phyloP scores from a whole-genome alignment of 1,140 invertebrate species.

The Camponotus vicinus region DNA sequence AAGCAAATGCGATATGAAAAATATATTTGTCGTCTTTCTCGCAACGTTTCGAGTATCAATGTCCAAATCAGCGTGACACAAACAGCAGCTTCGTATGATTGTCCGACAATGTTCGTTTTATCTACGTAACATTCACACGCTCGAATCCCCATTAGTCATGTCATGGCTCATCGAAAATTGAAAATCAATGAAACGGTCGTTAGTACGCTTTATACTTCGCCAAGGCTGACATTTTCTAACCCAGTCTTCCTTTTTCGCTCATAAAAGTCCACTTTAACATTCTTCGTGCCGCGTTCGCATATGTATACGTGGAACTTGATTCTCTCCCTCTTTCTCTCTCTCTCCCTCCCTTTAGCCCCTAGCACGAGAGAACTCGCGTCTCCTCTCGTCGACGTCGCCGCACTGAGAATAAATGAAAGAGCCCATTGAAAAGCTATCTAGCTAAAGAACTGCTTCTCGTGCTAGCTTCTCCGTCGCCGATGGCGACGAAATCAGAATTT shows the following conservation, averaged over 20 bases:
- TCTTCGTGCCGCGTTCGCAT: conserved; percentile 59
- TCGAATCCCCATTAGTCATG: conserved; percentile 57
- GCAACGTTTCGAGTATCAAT: conserved; percentile 10
- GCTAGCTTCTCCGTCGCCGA: conserved; percentile 30
- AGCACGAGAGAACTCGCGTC: conserved; percentile 47
- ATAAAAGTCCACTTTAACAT: conserved; percentile 75
- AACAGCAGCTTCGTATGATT: conserved; percentile 41
- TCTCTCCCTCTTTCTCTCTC: conserved; percentile 67
- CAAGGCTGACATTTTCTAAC: conserved; percentile 64
- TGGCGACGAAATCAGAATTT: conserved; percentile 75
- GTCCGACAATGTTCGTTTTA: conserved; percentile 34
- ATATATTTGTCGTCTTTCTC: conserved; percentile 8
- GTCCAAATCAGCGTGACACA: conserved; percentile 13
- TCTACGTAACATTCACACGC: conserved; percentile 34
- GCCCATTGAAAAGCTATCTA: conserved; percentile 78
- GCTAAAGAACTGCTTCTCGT: conserved; percentile 70
- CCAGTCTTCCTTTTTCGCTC: conserved; percentile 65
- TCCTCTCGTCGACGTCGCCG: conserved; percentile 57
- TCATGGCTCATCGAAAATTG: conserved; percentile 69
- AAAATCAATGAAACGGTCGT: conserved; percentile 75
- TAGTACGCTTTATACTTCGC: conserved; percentile 68
- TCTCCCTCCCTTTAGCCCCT: not conserved
- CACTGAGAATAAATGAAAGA: conserved; percentile 75
- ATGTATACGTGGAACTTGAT: conserved; percentile 71
- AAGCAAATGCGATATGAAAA: not conserved